Evolutionary conservation across 2,797 vertebrate genomes (phyloP), one percentile per base, ranked within the genome.

Genomic region (Acipenser ruthenus): DNA sequence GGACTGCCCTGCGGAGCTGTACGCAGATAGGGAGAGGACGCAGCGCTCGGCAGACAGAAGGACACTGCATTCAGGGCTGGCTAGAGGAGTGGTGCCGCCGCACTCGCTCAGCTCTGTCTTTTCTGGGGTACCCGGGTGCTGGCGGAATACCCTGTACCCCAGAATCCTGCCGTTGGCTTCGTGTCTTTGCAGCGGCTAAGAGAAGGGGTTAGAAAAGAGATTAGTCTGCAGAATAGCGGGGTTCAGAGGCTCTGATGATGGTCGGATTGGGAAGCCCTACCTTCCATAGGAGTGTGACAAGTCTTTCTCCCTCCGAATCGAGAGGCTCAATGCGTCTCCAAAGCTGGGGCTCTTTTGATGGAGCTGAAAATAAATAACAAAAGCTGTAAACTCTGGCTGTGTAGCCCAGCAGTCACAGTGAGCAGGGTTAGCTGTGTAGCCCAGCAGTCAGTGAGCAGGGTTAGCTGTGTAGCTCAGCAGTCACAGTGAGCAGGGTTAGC

Each of bases 201-300:
- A 11, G 64, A 8, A 23, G 53, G 2, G 9, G 23, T 18, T 2
- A 62, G 60, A 62, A 50, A 50, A 10, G 9, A 10, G n/a, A 37
- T 62, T 10, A 37, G 7, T 49, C 4, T 2, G 49, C n/a, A 13
- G 11, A 12, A 65, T 10, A 8, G 37, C 2, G 13, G 9, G n/a
- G 37, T n/a, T 8, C 13, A 49, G 10, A 9, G 47, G 55, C 12
- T 58, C 10, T 1, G 55, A 13, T 53, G 23, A 37, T 37, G 23
- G 23, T 3, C 23, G 23, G 23, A 37, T 4, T 37, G n/a, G 52
- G 52, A n/a, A 55, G 52, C 7, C 71, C 37, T 68, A 88, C 87
- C 82, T 89, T 86, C 88, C 87, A 89, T 15, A 86, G 75, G 52
- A 90, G 78, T 0, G 70, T 73, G 49, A 84, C 7, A 0, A 11